Evolutionary conservation across 2,888 invertebrate genomes (phyloP), one percentile per base, ranked within the genome.

Genomic region (Petrophora chlorosata): DNA sequence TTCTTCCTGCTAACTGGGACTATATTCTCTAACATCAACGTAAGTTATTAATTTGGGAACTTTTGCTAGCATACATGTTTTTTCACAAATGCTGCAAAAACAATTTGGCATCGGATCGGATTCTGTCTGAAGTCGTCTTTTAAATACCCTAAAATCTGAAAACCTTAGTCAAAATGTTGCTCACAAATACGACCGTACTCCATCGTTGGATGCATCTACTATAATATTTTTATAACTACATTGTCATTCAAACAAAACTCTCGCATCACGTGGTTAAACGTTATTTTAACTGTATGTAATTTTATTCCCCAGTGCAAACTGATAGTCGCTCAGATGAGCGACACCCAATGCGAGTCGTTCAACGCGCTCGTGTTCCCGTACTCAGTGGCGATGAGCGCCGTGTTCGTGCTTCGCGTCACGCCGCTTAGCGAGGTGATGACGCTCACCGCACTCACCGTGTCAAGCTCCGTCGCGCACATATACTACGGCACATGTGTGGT

Each of bases 301-400:
- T 23, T 33, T 9, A 7, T 3, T 38, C 49, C 40, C 3, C 92
- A 99, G 98, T 98, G 98, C 79, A 97, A 98, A 1, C 92, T 99
- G 60, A 99, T 99, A 65, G 98, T 99, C 46, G 94, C 97, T 0
- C 99, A 99, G 90, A 99, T 99, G 99, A 97, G 97, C 70, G 95
- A 94, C 76, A 98, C 97, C 0, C 93, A 96, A 15, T 97, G 98
- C 88, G 96, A 98, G 70, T 86, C 93, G 56, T 92, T 94, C 76
- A 97, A 97, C 82, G 92, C 92, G 82, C 90, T 96, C 70, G 85
- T 95, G 72, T 73, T 92, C 55, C 93, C 94, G 40, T 92, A 93
- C 60, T 83, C 88, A 28, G 70, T 91, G 3, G 91, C 85, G 14
- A 82, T 93, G 65, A 59, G 38, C 28, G 16, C 64, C 70, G 57